Evolutionary conservation across 2,113 vertebrate species (phyloP).

Genomic region (Pholis gunnellus): DNA sequence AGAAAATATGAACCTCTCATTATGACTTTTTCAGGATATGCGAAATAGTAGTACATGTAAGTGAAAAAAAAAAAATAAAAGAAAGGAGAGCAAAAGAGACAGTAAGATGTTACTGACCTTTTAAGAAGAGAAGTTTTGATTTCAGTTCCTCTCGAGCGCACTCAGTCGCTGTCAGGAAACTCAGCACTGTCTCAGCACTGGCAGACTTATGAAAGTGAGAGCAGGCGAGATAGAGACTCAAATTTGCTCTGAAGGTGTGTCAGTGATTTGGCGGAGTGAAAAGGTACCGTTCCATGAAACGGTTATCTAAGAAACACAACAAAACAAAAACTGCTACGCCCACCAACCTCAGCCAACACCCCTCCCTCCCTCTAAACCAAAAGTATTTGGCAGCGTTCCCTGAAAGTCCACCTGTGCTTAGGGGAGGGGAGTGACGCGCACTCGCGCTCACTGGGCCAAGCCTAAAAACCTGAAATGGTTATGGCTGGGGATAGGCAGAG

Average conservation of each 20-base stretch:
- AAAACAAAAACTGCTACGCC: conserved; percentile 90
- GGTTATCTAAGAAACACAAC: conserved; percentile 86
- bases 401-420: conserved; percentile 93
- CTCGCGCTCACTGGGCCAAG: conserved; percentile 65
- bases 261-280: conserved; percentile 89
- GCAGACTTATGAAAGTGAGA: conserved; percentile 83
- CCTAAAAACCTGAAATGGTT: conserved; percentile 70
- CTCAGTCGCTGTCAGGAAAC: conserved; percentile 80
- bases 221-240: conserved; percentile 65
- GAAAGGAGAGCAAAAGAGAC: conserved; percentile 44
- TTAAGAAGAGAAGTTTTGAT: conserved; percentile 73
- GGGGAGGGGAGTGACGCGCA: conserved; percentile 82
- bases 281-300: conserved; percentile 91
- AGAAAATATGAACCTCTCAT: conserved; percentile 49
- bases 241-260: conserved; percentile 88
- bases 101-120: conserved; percentile 83
- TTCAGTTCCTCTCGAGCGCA: conserved; percentile 73
- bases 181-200: conserved; percentile 70
- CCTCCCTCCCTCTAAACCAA: conserved; percentile 89
- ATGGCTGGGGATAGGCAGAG: conserved; percentile 37
- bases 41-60: conserved; percentile 1
- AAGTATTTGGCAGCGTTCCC: conserved; percentile 95
- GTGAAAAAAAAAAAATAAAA: conserved; percentile 6
- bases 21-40: conserved; percentile 41
- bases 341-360: conserved; percentile 82